Conservation (phyloP, 1,140 invertebrate genomes). For the Heliconius hermathena region DNA sequence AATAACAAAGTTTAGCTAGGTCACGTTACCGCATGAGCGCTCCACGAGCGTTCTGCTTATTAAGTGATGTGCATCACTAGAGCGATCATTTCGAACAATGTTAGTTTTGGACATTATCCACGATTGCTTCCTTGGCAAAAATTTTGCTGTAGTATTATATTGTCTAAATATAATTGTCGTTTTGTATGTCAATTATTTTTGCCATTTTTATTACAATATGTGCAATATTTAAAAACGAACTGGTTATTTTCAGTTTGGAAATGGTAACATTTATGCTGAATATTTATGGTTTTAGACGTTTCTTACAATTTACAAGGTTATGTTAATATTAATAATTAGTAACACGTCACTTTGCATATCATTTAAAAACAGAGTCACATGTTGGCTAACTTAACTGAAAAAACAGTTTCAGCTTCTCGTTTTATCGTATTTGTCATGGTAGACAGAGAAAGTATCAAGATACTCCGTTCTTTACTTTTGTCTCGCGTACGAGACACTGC, state of each 20-base stretch:
- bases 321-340: neutral
- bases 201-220: no score
- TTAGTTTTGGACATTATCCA: conserved; percentile 10
- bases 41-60: conserved; percentile 22
- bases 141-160: neutral
- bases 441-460: neutral
- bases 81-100: conserved; percentile 26
- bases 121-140: neutral
- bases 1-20: conserved; percentile 2
- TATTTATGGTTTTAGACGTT: no score
- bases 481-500: neutral
- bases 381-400: no score
- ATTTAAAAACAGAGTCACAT: no score
- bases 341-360: neutral
- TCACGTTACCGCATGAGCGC: conserved; percentile 16
- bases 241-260: neutral
- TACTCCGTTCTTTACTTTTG: neutral
- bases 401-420: neutral
- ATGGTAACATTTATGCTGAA: neutral
- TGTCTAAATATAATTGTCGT: neutral
- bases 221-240: no score
- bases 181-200: neutral
- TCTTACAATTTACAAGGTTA: neutral
- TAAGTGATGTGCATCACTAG: conserved; percentile 24
- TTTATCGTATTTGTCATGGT: neutral